Evolutionary conservation across 2,797 vertebrate genomes (phyloP).

Genomic region (Peromyscus aztecus): DNA sequence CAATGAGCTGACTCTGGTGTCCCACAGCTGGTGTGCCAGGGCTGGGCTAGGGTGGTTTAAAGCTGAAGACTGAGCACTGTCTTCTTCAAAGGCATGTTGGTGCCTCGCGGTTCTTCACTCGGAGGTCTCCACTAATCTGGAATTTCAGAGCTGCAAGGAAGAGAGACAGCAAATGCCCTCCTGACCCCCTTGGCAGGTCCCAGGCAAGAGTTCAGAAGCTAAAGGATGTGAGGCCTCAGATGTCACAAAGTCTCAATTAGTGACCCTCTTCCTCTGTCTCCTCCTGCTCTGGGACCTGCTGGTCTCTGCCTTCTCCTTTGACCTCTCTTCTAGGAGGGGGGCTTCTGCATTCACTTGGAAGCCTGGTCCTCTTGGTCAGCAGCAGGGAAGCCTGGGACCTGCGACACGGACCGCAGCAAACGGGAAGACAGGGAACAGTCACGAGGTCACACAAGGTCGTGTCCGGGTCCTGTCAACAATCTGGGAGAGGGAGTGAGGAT

Average conservation of each 20-base stretch:
- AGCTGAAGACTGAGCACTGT: background rate
- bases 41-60: background rate
- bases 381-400: background rate
- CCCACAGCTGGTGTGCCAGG: background rate
- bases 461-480: background rate
- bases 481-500: background rate
- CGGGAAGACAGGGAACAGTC: background rate
- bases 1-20: accelerated
- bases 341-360: conserved; percentile 43
- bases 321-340: background rate
- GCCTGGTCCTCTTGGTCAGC: background rate
- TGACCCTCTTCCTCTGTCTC: background rate
- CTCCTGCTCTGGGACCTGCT: background rate
- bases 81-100: background rate
- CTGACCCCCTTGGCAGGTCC: no score
- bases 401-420: background rate
- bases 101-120: background rate
- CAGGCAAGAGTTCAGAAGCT: background rate
- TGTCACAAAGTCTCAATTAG: background rate
- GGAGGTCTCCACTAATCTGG: background rate
- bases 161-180: background rate
- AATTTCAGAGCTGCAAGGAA: background rate
- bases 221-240: accelerated
- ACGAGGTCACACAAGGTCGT: conserved; percentile 23
- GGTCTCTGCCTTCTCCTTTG: no score